phyloP scores from a whole-genome alignment of 2,888 invertebrate genomes.

The Coenonympha glycerion region DNA sequence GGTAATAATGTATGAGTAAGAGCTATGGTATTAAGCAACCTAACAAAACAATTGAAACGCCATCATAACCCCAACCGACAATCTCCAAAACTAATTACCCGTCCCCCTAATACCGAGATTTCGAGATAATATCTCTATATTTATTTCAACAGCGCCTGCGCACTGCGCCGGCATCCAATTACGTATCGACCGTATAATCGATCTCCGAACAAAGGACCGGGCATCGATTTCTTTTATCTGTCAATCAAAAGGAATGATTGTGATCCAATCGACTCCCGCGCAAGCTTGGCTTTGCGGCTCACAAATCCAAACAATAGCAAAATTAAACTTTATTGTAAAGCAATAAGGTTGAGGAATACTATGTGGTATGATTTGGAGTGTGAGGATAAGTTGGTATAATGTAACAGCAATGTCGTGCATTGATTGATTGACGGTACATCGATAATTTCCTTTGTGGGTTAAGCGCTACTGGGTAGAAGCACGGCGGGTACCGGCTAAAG shows the following conservation, averaged over 20 bases:
- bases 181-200: slow-evolving; percentile 53
- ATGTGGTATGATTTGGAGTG: slow-evolving; percentile 33
- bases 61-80: slow-evolving; percentile 3
- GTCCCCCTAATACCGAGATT: slow-evolving; percentile 15
- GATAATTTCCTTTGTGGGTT: slow-evolving; percentile 52
- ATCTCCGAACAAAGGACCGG: slow-evolving; percentile 52
- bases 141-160: slow-evolving; percentile 34
- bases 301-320: neutral
- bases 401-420: slow-evolving; percentile 29
- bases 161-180: slow-evolving; percentile 48
- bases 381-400: slow-evolving; percentile 25
- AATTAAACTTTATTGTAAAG: neutral
- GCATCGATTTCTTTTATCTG: slow-evolving; percentile 62
- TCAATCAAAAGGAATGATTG: slow-evolving; percentile 63
- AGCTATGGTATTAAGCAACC: neutral
- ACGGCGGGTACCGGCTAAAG: slow-evolving; percentile 6
- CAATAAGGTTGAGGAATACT: slow-evolving; percentile 16
- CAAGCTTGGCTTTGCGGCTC: slow-evolving; percentile 11
- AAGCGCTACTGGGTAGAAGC: slow-evolving; percentile 53
- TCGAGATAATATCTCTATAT: slow-evolving; percentile 29
- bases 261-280: slow-evolving; percentile 41
- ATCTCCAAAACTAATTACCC: slow-evolving; percentile 18
- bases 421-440: slow-evolving; percentile 60
- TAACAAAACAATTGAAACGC: neutral
- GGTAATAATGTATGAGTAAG: neutral